Evolutionary conservation across 2,888 invertebrate genomes (phyloP).

Genomic region (Diarsia dahlii): DNA sequence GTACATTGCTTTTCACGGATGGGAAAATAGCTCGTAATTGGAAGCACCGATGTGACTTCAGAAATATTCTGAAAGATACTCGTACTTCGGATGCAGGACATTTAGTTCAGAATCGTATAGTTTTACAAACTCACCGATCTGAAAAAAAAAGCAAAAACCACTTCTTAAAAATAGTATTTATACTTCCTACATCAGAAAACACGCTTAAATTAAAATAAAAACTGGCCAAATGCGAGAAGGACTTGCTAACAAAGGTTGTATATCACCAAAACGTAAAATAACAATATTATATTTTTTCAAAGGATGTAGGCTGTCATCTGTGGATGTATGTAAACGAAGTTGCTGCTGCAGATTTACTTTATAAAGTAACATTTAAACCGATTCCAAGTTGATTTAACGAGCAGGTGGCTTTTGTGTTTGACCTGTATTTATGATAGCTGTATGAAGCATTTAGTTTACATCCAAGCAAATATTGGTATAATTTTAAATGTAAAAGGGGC

Average conservation of each 20-base stretch:
- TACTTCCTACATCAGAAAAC: neutral
- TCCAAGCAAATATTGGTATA: too few species aligned
- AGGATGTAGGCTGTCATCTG: too few species aligned
- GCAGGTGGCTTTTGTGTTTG: too few species aligned
- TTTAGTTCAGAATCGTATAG: neutral
- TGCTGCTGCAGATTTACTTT: too few species aligned
- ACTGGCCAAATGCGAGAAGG: neutral
- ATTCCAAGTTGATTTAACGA: too few species aligned
- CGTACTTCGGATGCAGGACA: neutral
- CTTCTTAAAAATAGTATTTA: neutral
- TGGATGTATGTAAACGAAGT: too few species aligned
- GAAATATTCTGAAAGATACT: neutral
- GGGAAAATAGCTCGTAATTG: slow-evolving; percentile 1
- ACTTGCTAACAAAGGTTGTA: neutral
- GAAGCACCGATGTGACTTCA: neutral
- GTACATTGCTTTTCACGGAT: neutral
- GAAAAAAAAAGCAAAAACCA: neutral
- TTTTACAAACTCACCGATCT: neutral
- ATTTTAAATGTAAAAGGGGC: too few species aligned
- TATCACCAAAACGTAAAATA: too few species aligned
- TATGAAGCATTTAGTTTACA: too few species aligned
- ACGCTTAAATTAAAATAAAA: neutral
- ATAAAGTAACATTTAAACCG: too few species aligned
- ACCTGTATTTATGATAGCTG: too few species aligned
- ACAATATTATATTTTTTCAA: too few species aligned